These are phyloP conservation scores for Apoda limacodes DNA, from an alignment of 2,888 invertebrate species.

Conservation along the genomic window DNA sequence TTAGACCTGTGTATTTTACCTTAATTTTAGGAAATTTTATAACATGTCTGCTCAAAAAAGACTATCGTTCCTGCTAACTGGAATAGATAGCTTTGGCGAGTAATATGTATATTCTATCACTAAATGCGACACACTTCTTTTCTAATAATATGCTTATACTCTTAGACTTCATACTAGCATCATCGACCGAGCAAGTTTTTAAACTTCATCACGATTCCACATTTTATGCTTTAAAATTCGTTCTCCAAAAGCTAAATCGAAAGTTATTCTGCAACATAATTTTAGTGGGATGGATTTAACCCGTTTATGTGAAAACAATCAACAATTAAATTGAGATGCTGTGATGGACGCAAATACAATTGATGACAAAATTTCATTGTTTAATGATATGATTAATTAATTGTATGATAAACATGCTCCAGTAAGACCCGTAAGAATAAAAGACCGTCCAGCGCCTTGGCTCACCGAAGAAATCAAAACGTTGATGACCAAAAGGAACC, in stretches of 20 bases:
- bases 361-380: too few species aligned
- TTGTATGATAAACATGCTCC: too few species aligned
- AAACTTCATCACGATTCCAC: too few species aligned
- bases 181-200: too few species aligned
- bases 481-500: slow-evolving; percentile 2
- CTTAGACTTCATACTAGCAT: too few species aligned
- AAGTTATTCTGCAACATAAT: too few species aligned
- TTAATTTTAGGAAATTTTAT: slow-evolving; percentile 10
- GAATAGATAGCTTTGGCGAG: slow-evolving; percentile 4
- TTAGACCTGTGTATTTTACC: slow-evolving; percentile 1
- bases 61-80: slow-evolving; percentile 3
- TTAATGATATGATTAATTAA: too few species aligned
- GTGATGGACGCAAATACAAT: background rate
- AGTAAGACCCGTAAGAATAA: slow-evolving; percentile 4
- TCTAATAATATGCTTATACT: too few species aligned
- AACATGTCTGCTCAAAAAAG: slow-evolving; percentile 7
- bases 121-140: too few species aligned
- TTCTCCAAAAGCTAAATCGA: too few species aligned
- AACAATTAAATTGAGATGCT: slow-evolving; percentile 8
- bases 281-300: slow-evolving; percentile 10
- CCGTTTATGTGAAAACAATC: slow-evolving; percentile 5
- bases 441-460: slow-evolving; percentile 13
- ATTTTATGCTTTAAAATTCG: too few species aligned
- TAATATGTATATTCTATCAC: too few species aligned
- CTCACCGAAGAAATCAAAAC: slow-evolving; percentile 4